Evolutionary conservation across 1,140 invertebrate genomes (phyloP).

Genomic region (Orchestia grillus): DNA sequence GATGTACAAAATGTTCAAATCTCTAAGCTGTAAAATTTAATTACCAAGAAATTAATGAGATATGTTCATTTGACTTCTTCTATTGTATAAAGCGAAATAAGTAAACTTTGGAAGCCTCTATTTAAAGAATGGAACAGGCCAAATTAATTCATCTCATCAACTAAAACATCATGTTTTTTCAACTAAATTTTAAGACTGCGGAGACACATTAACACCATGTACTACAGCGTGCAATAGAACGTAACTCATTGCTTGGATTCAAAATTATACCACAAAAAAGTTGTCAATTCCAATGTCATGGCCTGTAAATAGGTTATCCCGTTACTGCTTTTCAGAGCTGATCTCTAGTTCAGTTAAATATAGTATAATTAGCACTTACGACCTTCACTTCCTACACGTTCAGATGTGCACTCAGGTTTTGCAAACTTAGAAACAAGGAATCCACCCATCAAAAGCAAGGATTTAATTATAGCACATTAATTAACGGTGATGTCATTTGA

Average conservation of each 20-base stretch:
- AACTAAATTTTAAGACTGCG: no score
- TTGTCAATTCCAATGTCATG: not conserved
- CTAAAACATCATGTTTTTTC: no score
- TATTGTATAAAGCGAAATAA: no score
- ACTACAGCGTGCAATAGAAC: not conserved
- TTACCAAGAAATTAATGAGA: no score
- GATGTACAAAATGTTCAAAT: no score
- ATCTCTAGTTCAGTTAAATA: not conserved
- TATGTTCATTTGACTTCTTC: no score
- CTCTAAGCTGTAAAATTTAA: no score
- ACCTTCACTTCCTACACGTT: not conserved
- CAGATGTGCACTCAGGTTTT: not conserved
- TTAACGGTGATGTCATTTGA: not conserved
- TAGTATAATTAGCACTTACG: not conserved
- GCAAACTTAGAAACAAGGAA: not conserved
- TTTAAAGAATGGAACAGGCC: no score
- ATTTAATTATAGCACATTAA: not conserved
- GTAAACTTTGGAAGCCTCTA: no score
- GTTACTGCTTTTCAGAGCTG: not conserved
- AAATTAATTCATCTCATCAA: no score
- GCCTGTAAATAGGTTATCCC: not conserved
- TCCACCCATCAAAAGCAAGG: not conserved
- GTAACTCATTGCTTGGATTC: not conserved
- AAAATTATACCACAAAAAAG: not conserved
- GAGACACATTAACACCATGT: no score